Conservation (phyloP, 1,140 invertebrate species). For the Hestina assimilis region DNA sequence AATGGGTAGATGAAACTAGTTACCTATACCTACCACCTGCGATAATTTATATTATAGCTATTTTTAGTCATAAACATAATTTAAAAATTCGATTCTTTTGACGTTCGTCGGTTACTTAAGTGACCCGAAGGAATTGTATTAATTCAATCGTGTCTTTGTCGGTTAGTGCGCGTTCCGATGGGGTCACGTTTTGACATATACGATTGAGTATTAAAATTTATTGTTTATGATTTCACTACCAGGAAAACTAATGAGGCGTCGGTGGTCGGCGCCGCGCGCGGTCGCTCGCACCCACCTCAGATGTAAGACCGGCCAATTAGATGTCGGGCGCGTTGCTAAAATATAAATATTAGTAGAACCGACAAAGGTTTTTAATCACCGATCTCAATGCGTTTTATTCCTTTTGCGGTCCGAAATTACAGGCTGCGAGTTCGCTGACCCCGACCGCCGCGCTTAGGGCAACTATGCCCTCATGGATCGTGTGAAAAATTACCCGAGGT, state of each 20-base stretch:
- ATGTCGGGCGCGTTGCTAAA: slow-evolving; percentile 73
- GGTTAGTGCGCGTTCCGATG: slow-evolving; percentile 29
- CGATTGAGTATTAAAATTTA: slow-evolving; percentile 55
- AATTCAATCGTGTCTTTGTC: slow-evolving; percentile 46
- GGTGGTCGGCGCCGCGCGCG: slow-evolving; percentile 50
- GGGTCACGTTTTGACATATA: slow-evolving; percentile 63
- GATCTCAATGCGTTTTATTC: slow-evolving; percentile 70
- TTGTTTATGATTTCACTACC: slow-evolving; percentile 70
- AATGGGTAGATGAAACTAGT: slow-evolving; percentile 65
- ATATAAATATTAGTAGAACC: slow-evolving; percentile 79
- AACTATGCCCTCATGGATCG: slow-evolving; percentile 70
- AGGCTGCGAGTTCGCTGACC: slow-evolving; percentile 73
- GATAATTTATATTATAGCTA: slow-evolving; percentile 61
- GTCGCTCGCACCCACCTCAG: slow-evolving; percentile 11
- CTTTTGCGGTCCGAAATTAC: slow-evolving; percentile 77
- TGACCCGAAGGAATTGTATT: slow-evolving; percentile 35
- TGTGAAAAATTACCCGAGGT: slow-evolving; percentile 72
- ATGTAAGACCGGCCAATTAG: slow-evolving; percentile 46
- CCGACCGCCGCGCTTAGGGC: slow-evolving; percentile 66
- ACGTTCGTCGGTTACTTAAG: slow-evolving; percentile 1
- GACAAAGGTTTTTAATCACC: slow-evolving; percentile 78
- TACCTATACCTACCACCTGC: slow-evolving; percentile 62
- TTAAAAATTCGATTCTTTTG: slow-evolving; percentile 22
- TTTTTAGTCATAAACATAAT: slow-evolving; percentile 58
- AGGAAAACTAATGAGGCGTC: slow-evolving; percentile 71